phyloP scores from a whole-genome alignment of 2,888 invertebrate species.

The Mesoligia furuncula region DNA sequence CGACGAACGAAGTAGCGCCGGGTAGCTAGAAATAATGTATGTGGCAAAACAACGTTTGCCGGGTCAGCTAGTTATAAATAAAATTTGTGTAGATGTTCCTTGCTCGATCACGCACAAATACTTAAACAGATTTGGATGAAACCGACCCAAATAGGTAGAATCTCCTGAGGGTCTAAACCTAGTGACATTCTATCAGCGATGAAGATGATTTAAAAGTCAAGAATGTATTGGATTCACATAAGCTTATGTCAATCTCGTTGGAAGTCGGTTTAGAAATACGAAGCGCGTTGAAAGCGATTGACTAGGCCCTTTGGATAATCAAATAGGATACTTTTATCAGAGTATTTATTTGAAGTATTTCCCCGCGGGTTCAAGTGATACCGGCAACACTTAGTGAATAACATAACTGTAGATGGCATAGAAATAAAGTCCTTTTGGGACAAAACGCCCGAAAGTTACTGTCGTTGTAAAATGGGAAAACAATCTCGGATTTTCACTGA shows the following conservation, averaged over 20 bases:
- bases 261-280: background rate
- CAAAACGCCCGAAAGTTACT: background rate
- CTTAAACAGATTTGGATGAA: background rate
- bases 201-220: background rate
- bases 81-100: background rate
- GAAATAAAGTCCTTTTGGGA: background rate
- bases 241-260: background rate
- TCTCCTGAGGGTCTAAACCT: background rate
- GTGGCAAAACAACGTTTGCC: no score
- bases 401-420: background rate
- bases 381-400: background rate
- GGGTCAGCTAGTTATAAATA: no score
- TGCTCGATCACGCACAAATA: background rate
- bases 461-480: conserved; percentile 17
- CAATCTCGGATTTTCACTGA: conserved; percentile 5
- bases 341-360: conserved; percentile 1
- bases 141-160: background rate
- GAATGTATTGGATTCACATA: background rate
- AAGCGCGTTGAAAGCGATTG: background rate
- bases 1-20: no score
- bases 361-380: background rate
- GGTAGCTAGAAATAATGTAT: no score
- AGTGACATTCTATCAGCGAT: background rate
- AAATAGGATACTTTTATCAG: background rate
- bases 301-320: background rate